A percentile compares a stretch with the other conserved stretches of the same genome.
Conservation (phyloP, 2,888 invertebrate species). For the Agriopis marginaria region DNA sequence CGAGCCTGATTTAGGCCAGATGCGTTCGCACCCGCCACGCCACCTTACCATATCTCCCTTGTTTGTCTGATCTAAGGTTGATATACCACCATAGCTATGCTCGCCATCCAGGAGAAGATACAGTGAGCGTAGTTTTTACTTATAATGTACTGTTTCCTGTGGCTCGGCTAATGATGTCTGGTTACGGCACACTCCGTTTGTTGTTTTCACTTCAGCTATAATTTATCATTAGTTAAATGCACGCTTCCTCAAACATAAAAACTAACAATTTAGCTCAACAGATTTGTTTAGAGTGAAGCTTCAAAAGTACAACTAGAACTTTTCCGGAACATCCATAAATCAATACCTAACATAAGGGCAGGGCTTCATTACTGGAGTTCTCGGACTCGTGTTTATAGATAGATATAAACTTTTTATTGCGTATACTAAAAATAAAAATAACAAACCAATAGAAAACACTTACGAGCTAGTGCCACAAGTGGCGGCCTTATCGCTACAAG, state of each 20-base stretch:
- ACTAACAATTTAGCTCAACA: constrained; percentile 31
- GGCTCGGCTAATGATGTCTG: constrained; percentile 58
- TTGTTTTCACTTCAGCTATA: constrained; percentile 58
- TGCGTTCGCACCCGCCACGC: too few relatives aligned
- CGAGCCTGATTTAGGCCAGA: too few relatives aligned
- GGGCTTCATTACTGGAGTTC: constrained; percentile 18
- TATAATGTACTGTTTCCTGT: constrained; percentile 64
- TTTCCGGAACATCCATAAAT: constrained; percentile 28
- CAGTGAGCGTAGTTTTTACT: constrained; percentile 63
- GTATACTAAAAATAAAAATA: too few relatives aligned
- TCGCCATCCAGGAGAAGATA: constrained; percentile 56
- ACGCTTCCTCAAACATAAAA: constrained; percentile 42
- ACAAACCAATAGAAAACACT: too few relatives aligned
- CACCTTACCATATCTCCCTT: neutral
- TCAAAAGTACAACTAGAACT: constrained; percentile 20
- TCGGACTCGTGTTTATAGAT: neutral
- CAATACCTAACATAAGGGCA: constrained; percentile 18
- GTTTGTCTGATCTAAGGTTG: constrained; percentile 14
- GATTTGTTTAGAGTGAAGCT: constrained; percentile 36
- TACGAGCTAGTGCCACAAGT: too few relatives aligned
- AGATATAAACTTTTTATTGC: too few relatives aligned
- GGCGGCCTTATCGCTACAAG: too few relatives aligned
- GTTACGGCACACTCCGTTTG: constrained; percentile 49
- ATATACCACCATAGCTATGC: constrained; percentile 36
- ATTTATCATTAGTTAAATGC: constrained; percentile 53